Conservation (phyloP, 2,888 invertebrate species). For the Baronia brevicornis region DNA sequence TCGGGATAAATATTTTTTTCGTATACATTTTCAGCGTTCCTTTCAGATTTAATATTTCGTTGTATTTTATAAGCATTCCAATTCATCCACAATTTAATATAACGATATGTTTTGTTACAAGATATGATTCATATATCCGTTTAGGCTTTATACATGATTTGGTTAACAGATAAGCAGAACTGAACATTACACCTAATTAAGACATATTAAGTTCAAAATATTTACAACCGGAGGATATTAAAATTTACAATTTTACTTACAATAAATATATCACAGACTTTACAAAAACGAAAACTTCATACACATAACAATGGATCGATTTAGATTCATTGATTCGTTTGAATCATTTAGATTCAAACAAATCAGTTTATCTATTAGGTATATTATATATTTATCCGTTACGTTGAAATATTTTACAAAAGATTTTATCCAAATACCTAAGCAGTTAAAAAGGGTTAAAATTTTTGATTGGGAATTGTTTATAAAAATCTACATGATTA, state of each 20-base stretch:
- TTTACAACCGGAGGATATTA: constrained; percentile 45
- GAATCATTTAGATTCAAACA: too few relatives aligned
- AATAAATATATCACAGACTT: constrained; percentile 76
- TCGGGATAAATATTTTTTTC: constrained; percentile 39
- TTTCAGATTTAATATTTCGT: constrained; percentile 39
- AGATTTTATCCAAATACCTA: constrained; percentile 23
- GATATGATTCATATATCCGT: constrained; percentile 57
- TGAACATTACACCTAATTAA: constrained; percentile 22
- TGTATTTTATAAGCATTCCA: constrained; percentile 43
- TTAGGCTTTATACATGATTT: constrained; percentile 29
- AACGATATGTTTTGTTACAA: constrained; percentile 65
- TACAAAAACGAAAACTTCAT: constrained; percentile 57
- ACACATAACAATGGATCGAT: constrained; percentile 24
- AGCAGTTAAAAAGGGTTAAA: constrained; percentile 22
- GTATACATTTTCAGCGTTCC: constrained; percentile 58
- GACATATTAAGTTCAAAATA: constrained; percentile 35
- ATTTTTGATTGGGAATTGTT: constrained; percentile 23
- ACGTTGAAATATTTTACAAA: constrained; percentile 21
- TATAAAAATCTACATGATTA: constrained; percentile 52
- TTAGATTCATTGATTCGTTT: constrained; percentile 23
- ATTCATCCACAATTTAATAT: constrained; percentile 33
- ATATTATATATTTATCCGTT: constrained; percentile 7
- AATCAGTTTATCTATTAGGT: too few relatives aligned
- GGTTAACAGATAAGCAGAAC: constrained; percentile 22
- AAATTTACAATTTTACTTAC: constrained; percentile 64